These are phyloP conservation scores for Xerus rutilus DNA, from an alignment of 2,797 vertebrate genomes.

Conservation along the genomic window DNA sequence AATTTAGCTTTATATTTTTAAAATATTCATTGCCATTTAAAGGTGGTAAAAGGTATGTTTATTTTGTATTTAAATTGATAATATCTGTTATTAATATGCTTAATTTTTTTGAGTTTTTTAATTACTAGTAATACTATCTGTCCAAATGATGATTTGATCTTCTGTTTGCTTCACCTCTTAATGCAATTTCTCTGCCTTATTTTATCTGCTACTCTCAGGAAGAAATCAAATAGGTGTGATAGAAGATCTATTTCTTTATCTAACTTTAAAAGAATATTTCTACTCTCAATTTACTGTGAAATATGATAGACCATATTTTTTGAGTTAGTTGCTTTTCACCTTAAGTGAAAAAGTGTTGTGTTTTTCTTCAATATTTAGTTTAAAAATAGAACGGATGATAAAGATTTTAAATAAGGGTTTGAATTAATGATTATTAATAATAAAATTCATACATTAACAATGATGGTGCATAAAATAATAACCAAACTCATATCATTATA, in stretches of 20 bases:
- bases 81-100: neutral
- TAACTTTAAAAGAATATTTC: neutral
- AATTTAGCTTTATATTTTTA: neutral
- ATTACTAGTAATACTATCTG: neutral
- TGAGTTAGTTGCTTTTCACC: neutral
- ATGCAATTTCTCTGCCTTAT: neutral
- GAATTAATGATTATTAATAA: neutral
- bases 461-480: neutral
- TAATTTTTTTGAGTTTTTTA: neutral
- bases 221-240: neutral
- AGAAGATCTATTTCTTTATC: neutral
- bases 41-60: neutral
- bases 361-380: slow-evolving; percentile 23
- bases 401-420: neutral
- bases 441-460: neutral
- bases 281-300: slow-evolving; percentile 6
- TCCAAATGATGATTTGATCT: neutral
- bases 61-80: neutral
- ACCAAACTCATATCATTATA: neutral
- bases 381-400: neutral
- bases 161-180: neutral
- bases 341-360: neutral
- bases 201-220: neutral
- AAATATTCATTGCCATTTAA: neutral
- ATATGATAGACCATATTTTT: neutral